phyloP scores from a whole-genome alignment of 37 sponge, comb jelly and placozoan species.

The Chondrilla cf. caribensis region DNA sequence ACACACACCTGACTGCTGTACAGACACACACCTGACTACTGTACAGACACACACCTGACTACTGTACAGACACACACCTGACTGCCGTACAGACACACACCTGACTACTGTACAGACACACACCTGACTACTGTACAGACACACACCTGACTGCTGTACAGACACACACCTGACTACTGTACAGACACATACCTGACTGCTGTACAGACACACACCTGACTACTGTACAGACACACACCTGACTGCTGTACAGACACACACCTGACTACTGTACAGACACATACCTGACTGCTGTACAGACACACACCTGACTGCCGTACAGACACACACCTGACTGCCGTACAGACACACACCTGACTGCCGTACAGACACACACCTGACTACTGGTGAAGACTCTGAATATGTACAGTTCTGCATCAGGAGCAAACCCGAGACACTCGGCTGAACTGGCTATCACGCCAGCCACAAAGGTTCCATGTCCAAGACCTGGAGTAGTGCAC shows the following conservation, averaged over 20 bases:
- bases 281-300: not conserved
- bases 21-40: not conserved
- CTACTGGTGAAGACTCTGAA: constrained; percentile 94
- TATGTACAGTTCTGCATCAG: constrained; percentile 89
- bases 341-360: not conserved
- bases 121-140: not conserved
- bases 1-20: not conserved
- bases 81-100: not conserved
- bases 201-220: not conserved
- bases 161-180: not conserved
- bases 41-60: constrained; percentile 15
- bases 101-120: not conserved
- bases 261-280: not conserved
- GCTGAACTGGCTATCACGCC: constrained; percentile 95
- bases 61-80: not conserved
- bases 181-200: not conserved
- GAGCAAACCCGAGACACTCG: constrained; percentile 98
- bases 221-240: not conserved
- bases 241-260: not conserved
- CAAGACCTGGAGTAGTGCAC: constrained; percentile 49
- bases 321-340: too few species aligned
- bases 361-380: constrained; percentile 52
- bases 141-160: not conserved
- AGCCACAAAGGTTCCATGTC: constrained; percentile 99
- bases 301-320: not conserved